Base-by-base conservation (phyloP, 2,888 invertebrate species). In the Drosophila atripex region DNA sequence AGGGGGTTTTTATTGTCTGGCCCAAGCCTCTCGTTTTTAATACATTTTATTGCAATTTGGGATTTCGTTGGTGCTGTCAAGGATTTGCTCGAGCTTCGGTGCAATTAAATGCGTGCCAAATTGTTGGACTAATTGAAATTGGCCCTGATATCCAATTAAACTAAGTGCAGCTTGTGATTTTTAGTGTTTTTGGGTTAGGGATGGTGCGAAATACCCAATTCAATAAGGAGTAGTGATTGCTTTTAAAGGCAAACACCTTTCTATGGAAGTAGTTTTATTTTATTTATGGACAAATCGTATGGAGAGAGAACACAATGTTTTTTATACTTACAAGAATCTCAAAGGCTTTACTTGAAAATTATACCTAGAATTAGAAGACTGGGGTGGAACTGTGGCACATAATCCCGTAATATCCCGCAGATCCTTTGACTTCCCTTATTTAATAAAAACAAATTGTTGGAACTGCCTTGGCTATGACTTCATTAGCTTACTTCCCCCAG, bases 1-100 rank as follows among this genome's bases (percentile, higher is more conserved):
- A 43, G 35, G 41, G 53, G 21, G 57, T 23, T 77, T 73, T 79
- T 52, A 78, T 84, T 68, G 88, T 54, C 49, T 58, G 60, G 49
- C 43, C 39, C 49, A 46, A 46, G 75, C 14, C 75, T 68, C 82
- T 68, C 82, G 71, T 87, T 87, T 79, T 86, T 84, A 88, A 89
- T 88, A 77, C 85, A 88, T 86, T 89, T 89, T 84, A 88, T 78
- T 77, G 79, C 76, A 76, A 58, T 77, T 76, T 64, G 73, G 85
- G 70, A 75, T 66, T 83, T 64, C 3, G 43, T 16, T 9, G 58
- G 38, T 50, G 46, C 49, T 61, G 64, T 53, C 69, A 49, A 49
- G 65, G 73, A 63, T 49, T 49, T 50, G 54, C 54, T 53, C 56
- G 52, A 80, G 30, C 60, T 79, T 73, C 47, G 54, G 41, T 46